Conservation (phyloP, 2,113 vertebrate species). For the Neolamprologus kungweensis region DNA sequence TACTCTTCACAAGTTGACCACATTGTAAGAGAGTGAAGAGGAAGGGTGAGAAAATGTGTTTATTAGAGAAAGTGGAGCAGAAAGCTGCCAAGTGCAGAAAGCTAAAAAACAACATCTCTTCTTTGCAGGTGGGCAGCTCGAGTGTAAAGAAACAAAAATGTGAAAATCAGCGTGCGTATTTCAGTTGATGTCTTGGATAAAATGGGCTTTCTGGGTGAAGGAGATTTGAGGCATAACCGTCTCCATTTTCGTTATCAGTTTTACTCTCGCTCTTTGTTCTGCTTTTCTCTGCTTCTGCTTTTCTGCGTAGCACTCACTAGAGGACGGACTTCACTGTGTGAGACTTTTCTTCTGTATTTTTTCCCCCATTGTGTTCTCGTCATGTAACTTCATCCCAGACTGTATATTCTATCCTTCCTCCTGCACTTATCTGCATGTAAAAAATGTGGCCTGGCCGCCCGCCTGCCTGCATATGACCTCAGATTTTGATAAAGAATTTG, state of each 20-base stretch:
- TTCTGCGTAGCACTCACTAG: not conserved
- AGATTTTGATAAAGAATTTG: not conserved
- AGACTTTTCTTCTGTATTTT: not conserved
- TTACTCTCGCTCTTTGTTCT: rapidly evolving
- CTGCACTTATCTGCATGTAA: not conserved
- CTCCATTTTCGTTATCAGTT: not conserved
- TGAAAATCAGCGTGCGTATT: not conserved
- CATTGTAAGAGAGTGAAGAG: not conserved
- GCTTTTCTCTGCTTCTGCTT: not conserved
- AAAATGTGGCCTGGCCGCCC: not conserved
- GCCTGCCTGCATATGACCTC: not conserved
- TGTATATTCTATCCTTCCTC: not conserved
- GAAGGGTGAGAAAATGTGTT: not conserved
- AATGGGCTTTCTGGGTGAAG: not conserved
- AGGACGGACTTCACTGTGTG: not conserved
- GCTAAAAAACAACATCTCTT: not conserved
- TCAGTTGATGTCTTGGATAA: not conserved
- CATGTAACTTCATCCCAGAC: not conserved
- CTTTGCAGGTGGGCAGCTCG: not conserved
- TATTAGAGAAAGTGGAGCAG: not conserved
- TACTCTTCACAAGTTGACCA: not conserved
- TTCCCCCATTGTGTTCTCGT: not conserved
- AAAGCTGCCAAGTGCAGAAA: not conserved
- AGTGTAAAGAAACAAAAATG: not conserved
- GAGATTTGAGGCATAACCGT: rapidly evolving